A percentile compares a stretch with the other conserved stretches of the same genome.
phyloP scores from a whole-genome alignment of 2,797 vertebrate species.

The Pitangus sulphuratus region DNA sequence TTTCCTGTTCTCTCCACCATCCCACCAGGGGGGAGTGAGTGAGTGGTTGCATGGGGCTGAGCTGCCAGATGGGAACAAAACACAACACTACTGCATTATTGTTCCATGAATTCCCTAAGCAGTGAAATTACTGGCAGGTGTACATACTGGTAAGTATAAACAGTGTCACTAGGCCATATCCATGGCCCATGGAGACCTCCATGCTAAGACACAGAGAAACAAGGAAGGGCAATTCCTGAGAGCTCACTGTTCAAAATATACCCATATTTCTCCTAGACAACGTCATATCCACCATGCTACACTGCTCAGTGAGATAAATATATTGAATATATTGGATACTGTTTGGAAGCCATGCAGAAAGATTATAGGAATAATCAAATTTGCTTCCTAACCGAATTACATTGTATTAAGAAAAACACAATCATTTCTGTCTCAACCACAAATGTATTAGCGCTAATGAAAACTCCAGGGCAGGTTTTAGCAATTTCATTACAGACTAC shows the following conservation, averaged over 20 bases:
- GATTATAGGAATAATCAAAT: conserved; percentile 33
- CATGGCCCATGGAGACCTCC: not conserved
- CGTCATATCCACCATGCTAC: not conserved
- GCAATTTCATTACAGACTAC: conserved; percentile 38
- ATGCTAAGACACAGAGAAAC: not conserved
- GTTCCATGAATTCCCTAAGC: not conserved
- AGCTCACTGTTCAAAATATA: not conserved
- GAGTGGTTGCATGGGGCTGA: rapidly evolving
- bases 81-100: not conserved
- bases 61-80: not conserved
- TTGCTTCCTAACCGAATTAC: conserved; percentile 31
- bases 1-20: not conserved
- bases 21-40: not conserved
- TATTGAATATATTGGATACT: not conserved
- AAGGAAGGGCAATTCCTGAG: not conserved
- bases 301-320: not conserved
- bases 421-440: conserved; percentile 46
- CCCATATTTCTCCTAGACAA: not conserved
- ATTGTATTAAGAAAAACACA: not conserved
- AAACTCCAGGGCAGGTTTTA: conserved; percentile 61
- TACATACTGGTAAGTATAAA: not conserved
- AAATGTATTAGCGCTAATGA: conserved; percentile 48
- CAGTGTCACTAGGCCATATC: not conserved
- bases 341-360: conserved; percentile 5
- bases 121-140: not conserved